Evolutionary conservation across 1,140 invertebrate species (phyloP).

Genomic region (Drosophila bocki): DNA sequence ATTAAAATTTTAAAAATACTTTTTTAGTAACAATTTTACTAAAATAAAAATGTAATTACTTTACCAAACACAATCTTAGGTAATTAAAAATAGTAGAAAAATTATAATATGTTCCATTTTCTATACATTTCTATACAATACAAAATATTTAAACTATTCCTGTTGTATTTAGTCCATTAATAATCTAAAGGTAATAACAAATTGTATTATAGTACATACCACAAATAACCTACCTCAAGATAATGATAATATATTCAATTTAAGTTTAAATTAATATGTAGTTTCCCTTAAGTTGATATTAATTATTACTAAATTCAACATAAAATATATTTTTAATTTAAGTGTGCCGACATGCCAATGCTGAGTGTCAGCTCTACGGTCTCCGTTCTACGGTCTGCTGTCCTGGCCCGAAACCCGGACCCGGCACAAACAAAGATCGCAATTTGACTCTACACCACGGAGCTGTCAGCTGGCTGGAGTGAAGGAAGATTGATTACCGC

Average conservation of each 20-base stretch:
- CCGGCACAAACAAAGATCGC: constrained; percentile 82
- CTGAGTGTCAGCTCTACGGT: constrained; percentile 52
- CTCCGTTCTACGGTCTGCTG: constrained; percentile 28
- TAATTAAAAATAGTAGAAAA: not conserved
- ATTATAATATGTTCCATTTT: not conserved
- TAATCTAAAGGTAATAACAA: not conserved
- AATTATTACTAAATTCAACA: too few relatives aligned
- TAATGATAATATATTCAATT: not conserved
- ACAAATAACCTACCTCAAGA: not conserved
- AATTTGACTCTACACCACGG: constrained; percentile 85
- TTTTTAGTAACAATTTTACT: not conserved
- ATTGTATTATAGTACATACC: too few relatives aligned
- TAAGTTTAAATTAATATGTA: not conserved
- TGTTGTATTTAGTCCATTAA: not conserved
- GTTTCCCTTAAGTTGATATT: not conserved
- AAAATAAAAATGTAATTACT: not conserved
- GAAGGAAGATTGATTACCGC: constrained; percentile 85
- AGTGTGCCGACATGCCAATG: constrained; percentile 48
- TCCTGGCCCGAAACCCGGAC: constrained; percentile 52
- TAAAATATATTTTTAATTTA: not conserved
- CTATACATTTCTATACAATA: not conserved
- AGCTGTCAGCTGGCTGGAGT: constrained; percentile 84
- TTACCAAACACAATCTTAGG: not conserved
- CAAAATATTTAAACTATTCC: not conserved
- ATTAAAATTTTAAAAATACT: too few relatives aligned